Evolutionary conservation across 1,140 invertebrate species (phyloP), one percentile per base, ranked within the genome.

Genomic region (Lasioglossum baleicum): DNA sequence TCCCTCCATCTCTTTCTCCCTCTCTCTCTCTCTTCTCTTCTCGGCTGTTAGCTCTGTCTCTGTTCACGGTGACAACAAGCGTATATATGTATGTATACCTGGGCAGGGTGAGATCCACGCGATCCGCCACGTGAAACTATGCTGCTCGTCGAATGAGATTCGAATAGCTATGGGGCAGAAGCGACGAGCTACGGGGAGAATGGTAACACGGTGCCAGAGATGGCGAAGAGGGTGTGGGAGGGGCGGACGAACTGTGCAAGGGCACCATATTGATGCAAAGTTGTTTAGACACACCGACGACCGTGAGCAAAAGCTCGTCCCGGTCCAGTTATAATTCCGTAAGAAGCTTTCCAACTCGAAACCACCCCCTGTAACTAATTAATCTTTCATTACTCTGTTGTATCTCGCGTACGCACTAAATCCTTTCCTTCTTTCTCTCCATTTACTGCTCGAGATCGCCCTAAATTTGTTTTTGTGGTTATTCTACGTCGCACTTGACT

Each of bases 71-170:
- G 35, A 79, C 69, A 64, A 79, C 48, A 22, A 72, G 60, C 61
- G 69, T 77, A 63, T 72, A 26, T 35, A 35, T 26, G 26, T 26
- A 26, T 67, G 26, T 26, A 26, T 67, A 26, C 75, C 60, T 64
- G 44, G 58, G 40, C 20, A 2, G 15, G 42, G 80, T 66, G 67
- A 77, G 66, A 64, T 78, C 68, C 60, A 61, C 72, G 84, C 86
- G 78, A 81, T 81, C 81, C 68, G 71, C 66, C 75, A 71, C 81
- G 80, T 77, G 88, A 88, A 88, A 86, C 88, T 89, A 88, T 89
- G 85, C 80, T 83, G 84, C 84, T 88, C 87, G 87, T 81, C 86
- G 88, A 90, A 90, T 89, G 87, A 88, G 85, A 90, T 86, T 89
- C 79, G 75, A 79, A 75, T 71, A 71, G 75, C 51, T 70, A 48